Conservation (phyloP, 2,113 vertebrate species). For the Tetrao urogallus region DNA sequence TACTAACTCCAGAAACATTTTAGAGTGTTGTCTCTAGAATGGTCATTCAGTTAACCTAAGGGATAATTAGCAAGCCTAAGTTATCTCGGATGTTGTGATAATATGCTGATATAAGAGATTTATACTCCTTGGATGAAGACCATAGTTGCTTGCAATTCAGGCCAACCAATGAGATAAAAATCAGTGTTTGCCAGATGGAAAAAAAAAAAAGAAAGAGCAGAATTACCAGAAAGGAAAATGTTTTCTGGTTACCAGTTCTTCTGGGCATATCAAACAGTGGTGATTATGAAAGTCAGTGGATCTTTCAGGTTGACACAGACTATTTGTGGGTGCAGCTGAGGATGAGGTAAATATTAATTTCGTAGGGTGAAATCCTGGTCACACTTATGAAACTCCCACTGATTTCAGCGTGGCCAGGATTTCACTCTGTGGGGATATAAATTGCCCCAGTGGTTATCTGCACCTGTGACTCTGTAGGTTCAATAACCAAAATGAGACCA, state of each 20-base stretch:
- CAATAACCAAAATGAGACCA: neutral
- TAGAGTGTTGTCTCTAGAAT: neutral
- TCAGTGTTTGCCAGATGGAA: neutral
- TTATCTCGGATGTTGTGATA: conserved; percentile 5
- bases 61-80: conserved; percentile 12
- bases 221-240: neutral
- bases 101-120: conserved; percentile 34
- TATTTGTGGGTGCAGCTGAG: neutral
- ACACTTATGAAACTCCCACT: neutral
- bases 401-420: neutral
- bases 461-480: neutral
- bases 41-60: neutral
- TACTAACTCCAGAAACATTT: conserved; percentile 33
- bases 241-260: conserved; percentile 14
- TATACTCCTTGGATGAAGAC: conserved; percentile 27
- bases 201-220: neutral
- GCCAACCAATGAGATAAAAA: conserved; percentile 27
- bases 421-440: neutral
- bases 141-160: neutral
- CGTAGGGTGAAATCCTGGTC: neutral
- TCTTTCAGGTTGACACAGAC: neutral
- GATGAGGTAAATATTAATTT: neutral
- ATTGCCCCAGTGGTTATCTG: neutral
- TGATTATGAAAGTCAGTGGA: neutral
- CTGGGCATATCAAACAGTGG: neutral